These are phyloP conservation scores for Synanceia verrucosa DNA, from an alignment of 2,797 vertebrate species.

Conservation along the genomic window DNA sequence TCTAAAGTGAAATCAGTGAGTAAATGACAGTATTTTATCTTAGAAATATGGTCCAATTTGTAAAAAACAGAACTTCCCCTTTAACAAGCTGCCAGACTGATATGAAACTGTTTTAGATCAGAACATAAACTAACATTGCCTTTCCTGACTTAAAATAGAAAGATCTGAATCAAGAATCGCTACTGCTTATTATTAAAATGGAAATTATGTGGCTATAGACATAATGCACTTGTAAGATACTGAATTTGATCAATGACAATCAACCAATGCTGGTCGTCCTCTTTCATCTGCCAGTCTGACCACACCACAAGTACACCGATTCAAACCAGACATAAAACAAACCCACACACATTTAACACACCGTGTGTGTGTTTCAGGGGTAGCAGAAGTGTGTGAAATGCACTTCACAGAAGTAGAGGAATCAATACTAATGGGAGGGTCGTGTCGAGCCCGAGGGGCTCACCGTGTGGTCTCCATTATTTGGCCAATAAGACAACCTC, in stretches of 20 bases:
- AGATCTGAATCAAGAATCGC: not conserved
- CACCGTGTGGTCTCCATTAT: constrained; percentile 31
- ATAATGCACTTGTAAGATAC: not conserved
- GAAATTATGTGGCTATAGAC: not conserved
- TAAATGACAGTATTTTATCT: too few relatives aligned
- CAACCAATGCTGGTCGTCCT: constrained; percentile 3
- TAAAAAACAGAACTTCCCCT: too few relatives aligned
- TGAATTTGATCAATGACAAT: not conserved
- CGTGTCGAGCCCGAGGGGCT: not conserved
- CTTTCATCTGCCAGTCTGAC: constrained; percentile 1
- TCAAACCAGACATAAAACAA: constrained; percentile 11
- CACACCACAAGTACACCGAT: constrained; percentile 6
- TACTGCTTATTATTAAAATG: not conserved
- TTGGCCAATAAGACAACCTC: constrained; percentile 18
- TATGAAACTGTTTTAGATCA: not conserved
- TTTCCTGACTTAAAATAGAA: not conserved
- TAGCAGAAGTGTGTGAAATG: constrained; percentile 21
- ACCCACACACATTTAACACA: not conserved
- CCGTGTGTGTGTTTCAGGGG: not conserved
- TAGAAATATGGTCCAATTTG: too few relatives aligned
- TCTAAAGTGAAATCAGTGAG: too few relatives aligned
- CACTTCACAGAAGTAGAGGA: constrained; percentile 51
- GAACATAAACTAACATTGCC: not conserved
- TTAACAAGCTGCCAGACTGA: not conserved
- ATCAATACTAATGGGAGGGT: constrained; percentile 52